Base-by-base conservation (phyloP, 1,140 invertebrate genomes). In the Caenorhabditis brenneri region DNA sequence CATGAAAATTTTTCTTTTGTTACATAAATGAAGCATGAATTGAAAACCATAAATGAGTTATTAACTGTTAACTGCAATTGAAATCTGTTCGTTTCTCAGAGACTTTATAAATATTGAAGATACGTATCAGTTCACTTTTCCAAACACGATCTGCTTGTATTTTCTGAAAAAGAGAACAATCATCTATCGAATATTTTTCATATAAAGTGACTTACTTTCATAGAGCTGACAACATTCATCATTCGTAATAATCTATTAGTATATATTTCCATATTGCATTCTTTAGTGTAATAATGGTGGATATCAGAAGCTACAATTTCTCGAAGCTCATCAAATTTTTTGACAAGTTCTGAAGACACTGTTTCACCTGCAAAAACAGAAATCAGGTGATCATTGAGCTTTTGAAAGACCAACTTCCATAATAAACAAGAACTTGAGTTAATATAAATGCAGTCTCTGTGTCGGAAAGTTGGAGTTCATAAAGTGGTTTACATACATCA, bases 21-120 rank as follows among this genome's bases (percentile, higher is more conserved):
- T 55, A 4, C 24, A 55, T 55, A 55, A 55, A 55, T 55, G 6
- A 55, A 9, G 31, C 16, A 36, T 19, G 36, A 65, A 33, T 65
- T 33, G 15, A 65, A 65, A 33, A 65, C 3, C 2, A 65, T 42
- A 74, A 10, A 42, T 5, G 16, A 27, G 7, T 36, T n/a, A 36
- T 33, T 1, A 74, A 74, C 22, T 1, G 15, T 42, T 27, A 74
- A n/a, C 65, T 74, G 24, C 65, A 74, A 46, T 74, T 74, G 22
- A 39, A 74, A 42, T 74, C 65, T 10, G 65, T 74, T 24, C 65
- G n/a, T 42, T 74, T 74, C 10, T 74, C 65, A 74, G 36, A 74
- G 15, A 74, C 33, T 74, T 74, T 42, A 31, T 42, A 74, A 36
- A 74, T 42, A 24, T 74, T 74, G n/a, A 74, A 74, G 22, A 74